phyloP scores from a whole-genome alignment of 2,113 vertebrate genomes.

The Cyprinus carpio region DNA sequence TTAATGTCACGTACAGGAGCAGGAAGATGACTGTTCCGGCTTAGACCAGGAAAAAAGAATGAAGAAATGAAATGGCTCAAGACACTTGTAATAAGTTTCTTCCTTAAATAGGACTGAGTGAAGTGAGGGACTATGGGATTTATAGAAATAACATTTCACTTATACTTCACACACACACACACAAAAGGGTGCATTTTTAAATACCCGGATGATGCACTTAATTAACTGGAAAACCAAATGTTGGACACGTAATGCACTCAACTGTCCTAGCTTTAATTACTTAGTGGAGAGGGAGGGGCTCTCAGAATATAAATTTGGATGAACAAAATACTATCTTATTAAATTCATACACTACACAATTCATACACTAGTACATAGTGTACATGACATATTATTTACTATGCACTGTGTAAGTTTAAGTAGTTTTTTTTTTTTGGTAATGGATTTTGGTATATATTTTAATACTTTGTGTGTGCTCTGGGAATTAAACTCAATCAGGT shows the following conservation, averaged over 20 bases:
- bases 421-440: not conserved
- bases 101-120: conserved; percentile 39
- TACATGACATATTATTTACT: not conserved
- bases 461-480: not conserved
- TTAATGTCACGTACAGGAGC: conserved; percentile 59
- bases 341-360: not conserved
- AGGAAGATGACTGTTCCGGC: conserved; percentile 61
- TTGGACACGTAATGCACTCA: not conserved
- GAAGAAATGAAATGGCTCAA: conserved; percentile 64
- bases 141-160: conserved; percentile 39
- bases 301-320: not conserved
- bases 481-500: not conserved
- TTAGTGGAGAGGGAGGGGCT: not conserved
- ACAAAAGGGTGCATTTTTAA: not conserved
- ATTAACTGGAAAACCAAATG: not conserved
- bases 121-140: conserved; percentile 21
- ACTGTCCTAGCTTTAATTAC: not conserved
- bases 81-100: conserved; percentile 61
- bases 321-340: not conserved
- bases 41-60: conserved; percentile 53
- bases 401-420: not conserved
- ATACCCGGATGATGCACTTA: not conserved
- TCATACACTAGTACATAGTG: not conserved
- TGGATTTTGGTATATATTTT: not conserved
- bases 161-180: not conserved